These are phyloP conservation scores for Himalopsyche kuldschensis DNA, from an alignment of 2,888 invertebrate genomes.

Conservation along the genomic window DNA sequence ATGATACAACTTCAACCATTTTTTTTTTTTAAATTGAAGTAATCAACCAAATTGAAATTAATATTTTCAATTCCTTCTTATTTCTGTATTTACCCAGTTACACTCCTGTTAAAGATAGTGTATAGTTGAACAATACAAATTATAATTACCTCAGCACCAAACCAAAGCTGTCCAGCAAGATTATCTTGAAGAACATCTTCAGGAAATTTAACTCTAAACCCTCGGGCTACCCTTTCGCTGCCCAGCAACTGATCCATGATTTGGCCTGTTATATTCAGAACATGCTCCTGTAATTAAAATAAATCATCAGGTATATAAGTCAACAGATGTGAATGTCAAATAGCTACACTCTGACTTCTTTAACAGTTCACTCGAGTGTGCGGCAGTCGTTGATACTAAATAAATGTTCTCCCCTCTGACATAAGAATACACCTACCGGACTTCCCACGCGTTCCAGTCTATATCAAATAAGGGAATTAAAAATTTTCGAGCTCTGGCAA, in stretches of 20 bases:
- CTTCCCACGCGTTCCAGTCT: too few species aligned
- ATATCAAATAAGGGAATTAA: too few species aligned
- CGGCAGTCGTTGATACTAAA: too few species aligned
- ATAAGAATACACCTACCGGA: too few species aligned
- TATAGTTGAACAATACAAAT: too few species aligned
- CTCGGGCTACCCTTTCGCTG: constrained; percentile 85
- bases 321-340: not conserved
- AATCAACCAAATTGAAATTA: not conserved
- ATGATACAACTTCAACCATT: not conserved
- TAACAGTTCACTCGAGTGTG: too few species aligned
- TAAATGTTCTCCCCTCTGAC: too few species aligned
- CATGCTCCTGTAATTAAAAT: constrained; percentile 68
- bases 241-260: constrained; percentile 93
- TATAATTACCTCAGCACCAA: constrained; percentile 86
- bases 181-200: constrained; percentile 98
- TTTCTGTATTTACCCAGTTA: too few species aligned
- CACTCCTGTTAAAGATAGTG: too few species aligned
- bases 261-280: constrained; percentile 88
- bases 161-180: constrained; percentile 98
- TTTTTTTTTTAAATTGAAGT: not conserved
- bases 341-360: too few species aligned
- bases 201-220: constrained; percentile 97
- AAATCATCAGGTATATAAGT: not conserved
- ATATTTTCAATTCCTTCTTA: not conserved
- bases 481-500: too few species aligned